Evolutionary conservation across 1,140 invertebrate species (phyloP).

Genomic region (Eueides isabella): DNA sequence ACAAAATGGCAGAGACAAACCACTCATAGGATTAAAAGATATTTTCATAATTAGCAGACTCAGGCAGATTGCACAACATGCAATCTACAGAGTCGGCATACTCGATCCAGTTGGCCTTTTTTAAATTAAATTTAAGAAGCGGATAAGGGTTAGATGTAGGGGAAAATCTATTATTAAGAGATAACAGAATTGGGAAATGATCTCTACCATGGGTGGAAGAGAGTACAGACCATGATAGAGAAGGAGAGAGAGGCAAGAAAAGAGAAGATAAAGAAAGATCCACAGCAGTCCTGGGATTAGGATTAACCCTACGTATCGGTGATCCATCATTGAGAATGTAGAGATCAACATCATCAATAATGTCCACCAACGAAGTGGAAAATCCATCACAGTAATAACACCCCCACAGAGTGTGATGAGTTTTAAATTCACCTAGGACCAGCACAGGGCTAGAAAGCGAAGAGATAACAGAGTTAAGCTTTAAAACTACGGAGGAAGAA

Average conservation of each 20-base stretch:
- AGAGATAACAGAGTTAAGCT: neutral
- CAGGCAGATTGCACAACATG: neutral
- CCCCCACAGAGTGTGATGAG: too few species aligned
- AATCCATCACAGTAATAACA: conserved; percentile 16
- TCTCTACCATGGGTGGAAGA: too few species aligned
- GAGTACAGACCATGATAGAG: too few species aligned
- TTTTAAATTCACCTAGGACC: too few species aligned
- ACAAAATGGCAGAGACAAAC: neutral
- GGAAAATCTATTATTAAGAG: too few species aligned
- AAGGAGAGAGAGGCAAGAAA: conserved; percentile 30
- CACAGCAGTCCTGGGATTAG: conserved; percentile 34
- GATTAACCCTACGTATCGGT: conserved; percentile 30
- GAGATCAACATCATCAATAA: conserved; percentile 36
- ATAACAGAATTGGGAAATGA: too few species aligned
- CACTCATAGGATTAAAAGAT: neutral
- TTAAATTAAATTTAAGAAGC: neutral
- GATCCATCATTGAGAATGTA: conserved; percentile 47
- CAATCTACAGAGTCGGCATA: conserved; percentile 6
- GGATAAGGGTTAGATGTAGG: conserved; percentile 41
- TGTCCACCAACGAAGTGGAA: conserved; percentile 11
- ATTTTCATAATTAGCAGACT: neutral
- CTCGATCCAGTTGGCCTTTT: conserved; percentile 3
- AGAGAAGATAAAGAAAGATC: conserved; percentile 41
- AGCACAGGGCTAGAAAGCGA: too few species aligned
- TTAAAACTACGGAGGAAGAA: neutral